Conservation (phyloP, 2,888 invertebrate species). For the Busseola fusca region DNA sequence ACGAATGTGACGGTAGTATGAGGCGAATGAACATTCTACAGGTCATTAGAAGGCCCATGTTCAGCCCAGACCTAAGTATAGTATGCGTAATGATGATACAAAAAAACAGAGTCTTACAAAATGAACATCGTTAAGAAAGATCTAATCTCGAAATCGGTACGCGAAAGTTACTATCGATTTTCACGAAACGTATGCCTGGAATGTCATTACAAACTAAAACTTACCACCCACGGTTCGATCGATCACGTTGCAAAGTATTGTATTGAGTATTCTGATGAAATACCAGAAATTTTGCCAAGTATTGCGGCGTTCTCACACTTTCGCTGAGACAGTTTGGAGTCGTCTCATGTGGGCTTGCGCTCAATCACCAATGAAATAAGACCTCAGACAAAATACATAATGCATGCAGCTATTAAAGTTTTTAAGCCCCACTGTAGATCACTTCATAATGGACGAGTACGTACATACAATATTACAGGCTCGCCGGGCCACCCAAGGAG, state of each 20-base stretch:
- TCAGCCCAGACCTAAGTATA: not conserved
- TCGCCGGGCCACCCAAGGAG: slow-evolving; percentile 81
- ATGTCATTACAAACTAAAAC: slow-evolving; percentile 70
- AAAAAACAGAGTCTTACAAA: slow-evolving; percentile 16
- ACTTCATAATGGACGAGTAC: slow-evolving; percentile 71
- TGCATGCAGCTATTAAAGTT: slow-evolving; percentile 55
- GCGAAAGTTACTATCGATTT: slow-evolving; percentile 62
- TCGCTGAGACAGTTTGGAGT: slow-evolving; percentile 86
- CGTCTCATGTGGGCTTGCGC: slow-evolving; percentile 62
- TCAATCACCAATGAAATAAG: slow-evolving; percentile 67
- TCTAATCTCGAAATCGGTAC: slow-evolving; percentile 49
- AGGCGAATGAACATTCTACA: not conserved
- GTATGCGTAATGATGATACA: slow-evolving; percentile 25
- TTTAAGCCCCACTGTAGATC: slow-evolving; percentile 65
- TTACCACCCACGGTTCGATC: slow-evolving; percentile 79
- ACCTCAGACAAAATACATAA: slow-evolving; percentile 63
- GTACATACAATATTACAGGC: slow-evolving; percentile 69
- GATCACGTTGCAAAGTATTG: slow-evolving; percentile 68
- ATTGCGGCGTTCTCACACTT: slow-evolving; percentile 82
- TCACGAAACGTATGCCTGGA: slow-evolving; percentile 67
- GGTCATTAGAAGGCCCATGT: slow-evolving; percentile 5
- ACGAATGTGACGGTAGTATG: not conserved
- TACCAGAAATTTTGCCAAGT: slow-evolving; percentile 83
- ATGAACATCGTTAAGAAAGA: slow-evolving; percentile 55
- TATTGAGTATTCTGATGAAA: slow-evolving; percentile 76